Conservation (phyloP, 2,888 invertebrate species). For the Anorthoa munda region DNA sequence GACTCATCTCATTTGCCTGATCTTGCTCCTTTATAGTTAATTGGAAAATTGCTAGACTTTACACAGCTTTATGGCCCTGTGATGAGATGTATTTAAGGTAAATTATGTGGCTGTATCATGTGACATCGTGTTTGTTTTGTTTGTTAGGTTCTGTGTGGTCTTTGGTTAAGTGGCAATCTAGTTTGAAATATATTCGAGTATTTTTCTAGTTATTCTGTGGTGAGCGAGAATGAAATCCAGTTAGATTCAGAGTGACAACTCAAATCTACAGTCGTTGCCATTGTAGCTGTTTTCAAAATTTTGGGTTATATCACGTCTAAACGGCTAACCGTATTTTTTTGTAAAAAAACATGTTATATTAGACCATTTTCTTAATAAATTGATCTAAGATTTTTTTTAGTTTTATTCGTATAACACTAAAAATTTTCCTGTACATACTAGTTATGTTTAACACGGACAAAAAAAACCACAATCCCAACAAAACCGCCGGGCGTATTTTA, state of each 20-base stretch:
- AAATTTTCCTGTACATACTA: no score
- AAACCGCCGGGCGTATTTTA: no score
- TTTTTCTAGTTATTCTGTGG: not conserved
- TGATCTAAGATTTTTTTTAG: no score
- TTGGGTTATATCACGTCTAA: not conserved
- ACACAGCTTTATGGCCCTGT: conserved; percentile 54
- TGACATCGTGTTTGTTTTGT: conserved; percentile 36
- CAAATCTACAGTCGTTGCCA: no score
- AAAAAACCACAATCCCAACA: no score
- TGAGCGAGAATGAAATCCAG: not conserved
- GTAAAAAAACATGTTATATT: no score
- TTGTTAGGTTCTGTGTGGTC: conserved; percentile 17
- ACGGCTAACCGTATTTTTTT: no score
- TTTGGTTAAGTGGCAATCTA: not conserved
- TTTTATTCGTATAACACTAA: no score
- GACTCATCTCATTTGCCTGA: conserved; percentile 51
- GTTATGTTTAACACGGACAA: no score
- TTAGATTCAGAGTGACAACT: not conserved
- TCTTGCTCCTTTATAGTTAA: conserved; percentile 42
- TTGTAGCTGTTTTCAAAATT: no score
- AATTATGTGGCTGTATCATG: conserved; percentile 42
- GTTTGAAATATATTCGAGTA: not conserved
- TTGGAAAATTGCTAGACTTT: conserved; percentile 61
- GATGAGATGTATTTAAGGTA: conserved; percentile 55
- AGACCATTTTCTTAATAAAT: no score